Base-by-base conservation (phyloP, 2,797 vertebrate genomes). In the Eulemur albifrons region DNA sequence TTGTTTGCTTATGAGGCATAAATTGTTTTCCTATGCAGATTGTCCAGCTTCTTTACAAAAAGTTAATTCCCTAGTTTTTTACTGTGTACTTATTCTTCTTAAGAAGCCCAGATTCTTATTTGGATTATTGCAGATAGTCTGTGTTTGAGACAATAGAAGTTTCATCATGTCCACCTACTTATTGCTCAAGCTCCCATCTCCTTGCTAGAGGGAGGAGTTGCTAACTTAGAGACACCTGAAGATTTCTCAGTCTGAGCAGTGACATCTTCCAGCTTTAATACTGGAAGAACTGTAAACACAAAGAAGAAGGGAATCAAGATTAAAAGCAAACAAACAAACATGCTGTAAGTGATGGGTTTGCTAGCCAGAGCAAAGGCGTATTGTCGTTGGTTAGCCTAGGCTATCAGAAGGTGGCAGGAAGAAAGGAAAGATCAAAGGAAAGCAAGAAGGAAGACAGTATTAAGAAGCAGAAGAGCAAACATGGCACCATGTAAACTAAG, bases 161-260 rank as follows among this genome's bases (percentile, higher is more conserved):
- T 59, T 87, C 73, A 87, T 50, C 17, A 32, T 73, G 12, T 14
- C 2, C 5, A 59, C 9, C n/a, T 75, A 25, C 48, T 63, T 87
- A 67, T 88, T 40, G 23, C 12, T 88, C n/a, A 59, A 30, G 17
- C n/a, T 72, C 14, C 52, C 32, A 52, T 50, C n/a, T 88, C 23
- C 21, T 38, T 38, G 85, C 27, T 82, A 30, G 45, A 97, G 76
- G 88, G 45, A 97, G 76, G 88, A 72, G 27, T 38, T 65, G 14
- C 73, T 91, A 84, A 92, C 50, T 93, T 79, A 86, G 70, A 90
- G 63, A 77, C 48, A 82, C 14, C 63, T 70, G 80, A 82, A 38
- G 75, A 50, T 81, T 83, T 93, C 59, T 92, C 38, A 88, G 13
- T 77, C 20, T 32, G 8, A 96, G 63, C 6, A 83, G 69, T 90